Base-by-base conservation (phyloP, 1,140 invertebrate genomes). In the Andricus grossulariae region DNA sequence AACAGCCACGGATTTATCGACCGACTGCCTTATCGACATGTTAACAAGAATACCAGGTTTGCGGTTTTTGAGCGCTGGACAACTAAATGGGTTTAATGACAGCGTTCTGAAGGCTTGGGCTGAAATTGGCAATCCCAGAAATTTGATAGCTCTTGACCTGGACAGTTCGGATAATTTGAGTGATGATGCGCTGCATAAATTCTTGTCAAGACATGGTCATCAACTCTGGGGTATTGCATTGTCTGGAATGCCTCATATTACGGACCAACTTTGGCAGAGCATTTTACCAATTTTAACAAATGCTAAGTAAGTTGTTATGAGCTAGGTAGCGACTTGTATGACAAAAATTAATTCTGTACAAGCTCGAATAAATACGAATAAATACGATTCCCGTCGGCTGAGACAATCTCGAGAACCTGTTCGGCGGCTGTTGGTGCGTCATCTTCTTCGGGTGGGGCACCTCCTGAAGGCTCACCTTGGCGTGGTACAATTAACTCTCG, bases 21-120 rank as follows among this genome's bases (percentile, higher is more conserved):
- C 97, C 0, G 98, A 99, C 86, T 98, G 98, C 84, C 92, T 99
- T 11, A 96, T 97, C 79, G 97, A 98, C 87, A 95, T 99, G 93
- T 92, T 99, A 0, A 95, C 95, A 0, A 93, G 98, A 79, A 95
- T 99, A 73, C 97, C 97, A 0, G 95, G 94, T 55, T 93, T 99
- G 16, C 93, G 97, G 75, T 99, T 98, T 91, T 92, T 99, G 3
- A 97, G 96, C 55, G 97, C 98, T 0, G 98, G 98, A 0, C 98
- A 99, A 92, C 94, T 98, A 60, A 99, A 99, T 89, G 98, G 98
- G 4, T 99, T 99, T 85, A 99, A 97, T 82, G 98, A 99, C 89
- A 94, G 95, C 66, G 98, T 99, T 11, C 88, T 99, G 1, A 97
- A 98, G 85, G 93, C 95, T 18, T 98, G 97, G 94, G 94, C 96